Evolutionary conservation across 2,888 invertebrate species (phyloP).

Genomic region (Caenorhabditis sp.): DNA sequence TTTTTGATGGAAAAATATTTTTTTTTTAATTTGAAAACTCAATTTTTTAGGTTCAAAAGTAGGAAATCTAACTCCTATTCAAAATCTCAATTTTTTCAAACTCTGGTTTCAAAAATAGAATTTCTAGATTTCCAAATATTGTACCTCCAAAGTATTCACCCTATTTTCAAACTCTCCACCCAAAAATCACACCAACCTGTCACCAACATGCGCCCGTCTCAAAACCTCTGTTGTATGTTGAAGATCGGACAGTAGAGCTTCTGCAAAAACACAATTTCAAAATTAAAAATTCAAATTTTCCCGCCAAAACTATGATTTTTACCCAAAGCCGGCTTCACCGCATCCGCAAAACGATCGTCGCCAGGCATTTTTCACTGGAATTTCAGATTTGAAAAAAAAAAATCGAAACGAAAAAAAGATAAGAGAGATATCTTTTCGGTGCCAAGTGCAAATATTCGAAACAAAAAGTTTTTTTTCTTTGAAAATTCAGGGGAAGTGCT

Average conservation of each 20-base stretch:
- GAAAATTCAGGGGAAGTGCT: background rate
- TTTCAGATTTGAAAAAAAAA: background rate
- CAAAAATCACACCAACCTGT: too few species aligned
- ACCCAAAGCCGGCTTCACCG: constrained; percentile 63
- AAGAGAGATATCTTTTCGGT: background rate
- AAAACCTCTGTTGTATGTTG: constrained; percentile 87
- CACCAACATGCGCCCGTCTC: constrained; percentile 55
- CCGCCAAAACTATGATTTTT: constrained; percentile 1
- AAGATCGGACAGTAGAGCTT: constrained; percentile 91
- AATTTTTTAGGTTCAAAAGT: too few species aligned
- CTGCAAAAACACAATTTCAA: constrained; percentile 77
- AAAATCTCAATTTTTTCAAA: too few species aligned
- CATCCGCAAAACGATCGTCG: constrained; percentile 61
- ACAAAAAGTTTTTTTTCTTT: background rate
- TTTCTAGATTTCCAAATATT: too few species aligned
- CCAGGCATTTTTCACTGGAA: constrained; percentile 37
- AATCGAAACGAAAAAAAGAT: too few species aligned
- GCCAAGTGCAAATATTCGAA: too few species aligned
- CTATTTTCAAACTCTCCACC: too few species aligned
- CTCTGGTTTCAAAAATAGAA: too few species aligned
- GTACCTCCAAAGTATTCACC: too few species aligned
- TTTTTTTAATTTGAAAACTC: too few species aligned
- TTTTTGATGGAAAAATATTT: too few species aligned
- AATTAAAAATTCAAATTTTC: constrained; percentile 6
- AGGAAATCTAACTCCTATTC: too few species aligned